Evolutionary conservation across 1,140 invertebrate genomes (phyloP).

Genomic region (silkworm (Bombyx mori)): DNA sequence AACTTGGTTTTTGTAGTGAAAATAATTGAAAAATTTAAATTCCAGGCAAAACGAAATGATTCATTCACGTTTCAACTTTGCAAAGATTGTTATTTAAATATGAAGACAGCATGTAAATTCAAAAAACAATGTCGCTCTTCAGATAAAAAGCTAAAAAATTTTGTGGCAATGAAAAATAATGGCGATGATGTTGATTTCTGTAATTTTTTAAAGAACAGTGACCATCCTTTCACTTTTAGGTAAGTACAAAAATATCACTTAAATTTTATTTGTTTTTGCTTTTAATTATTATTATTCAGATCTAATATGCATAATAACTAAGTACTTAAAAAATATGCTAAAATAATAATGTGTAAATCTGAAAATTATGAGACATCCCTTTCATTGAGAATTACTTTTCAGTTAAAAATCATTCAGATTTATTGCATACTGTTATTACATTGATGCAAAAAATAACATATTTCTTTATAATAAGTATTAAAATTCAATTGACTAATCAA

Average conservation of each 20-base stretch:
- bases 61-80: constrained; percentile 51
- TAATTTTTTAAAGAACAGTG: constrained; percentile 44
- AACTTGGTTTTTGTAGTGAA: not conserved
- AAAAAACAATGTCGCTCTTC: constrained; percentile 47
- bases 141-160: constrained; percentile 44
- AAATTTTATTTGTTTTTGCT: no score
- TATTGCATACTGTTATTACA: no score
- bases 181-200: constrained; percentile 34
- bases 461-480: no score
- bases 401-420: no score
- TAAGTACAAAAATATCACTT: constrained; percentile 6
- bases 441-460: no score
- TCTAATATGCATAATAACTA: no score
- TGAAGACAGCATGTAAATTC: constrained; percentile 50
- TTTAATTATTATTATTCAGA: no score
- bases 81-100: constrained; percentile 42
- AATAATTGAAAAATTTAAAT: not conserved
- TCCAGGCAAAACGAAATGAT: constrained; percentile 52
- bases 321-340: no score
- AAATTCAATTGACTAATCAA: no score
- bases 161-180: constrained; percentile 32
- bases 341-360: no score
- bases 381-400: no score
- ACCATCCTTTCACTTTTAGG: constrained; percentile 41
- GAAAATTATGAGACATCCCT: no score